Evolutionary conservation across 2,797 vertebrate species (phyloP).

Genomic region (Amblyraja radiata): DNA sequence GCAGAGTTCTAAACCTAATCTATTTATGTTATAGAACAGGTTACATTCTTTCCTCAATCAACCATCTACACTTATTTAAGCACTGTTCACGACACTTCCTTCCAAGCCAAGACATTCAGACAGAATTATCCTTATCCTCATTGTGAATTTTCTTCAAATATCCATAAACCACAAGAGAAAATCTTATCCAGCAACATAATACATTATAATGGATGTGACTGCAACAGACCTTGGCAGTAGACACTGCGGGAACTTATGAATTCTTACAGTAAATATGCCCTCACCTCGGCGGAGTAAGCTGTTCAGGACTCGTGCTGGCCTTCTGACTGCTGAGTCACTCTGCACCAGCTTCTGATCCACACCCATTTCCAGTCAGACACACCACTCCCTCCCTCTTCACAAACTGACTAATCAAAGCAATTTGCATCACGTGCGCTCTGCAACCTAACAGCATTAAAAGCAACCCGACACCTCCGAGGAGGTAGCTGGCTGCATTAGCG

Average conservation of each 20-base stretch:
- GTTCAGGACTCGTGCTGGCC: conserved; percentile 41
- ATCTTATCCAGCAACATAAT: not conserved
- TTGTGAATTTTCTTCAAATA: not conserved
- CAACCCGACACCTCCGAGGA: conserved; percentile 2
- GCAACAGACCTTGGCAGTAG: not conserved
- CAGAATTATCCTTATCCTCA: not conserved
- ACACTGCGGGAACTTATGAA: not conserved
- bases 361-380: conserved; percentile 3
- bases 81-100: not conserved
- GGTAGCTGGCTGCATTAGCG: not conserved
- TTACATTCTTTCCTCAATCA: not conserved
- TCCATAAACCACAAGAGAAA: not conserved
- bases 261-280: conserved; percentile 21
- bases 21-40: not conserved
- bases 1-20: not conserved
- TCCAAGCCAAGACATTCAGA: not conserved
- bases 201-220: not conserved
- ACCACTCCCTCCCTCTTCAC: not conserved
- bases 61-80: not conserved
- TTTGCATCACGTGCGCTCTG: conserved; percentile 33
- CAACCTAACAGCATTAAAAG: not conserved
- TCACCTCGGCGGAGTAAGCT: not conserved
- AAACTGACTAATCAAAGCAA: conserved; percentile 35
- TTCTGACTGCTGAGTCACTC: conserved; percentile 57
- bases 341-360: conserved; percentile 40